Evolutionary conservation across 1,140 invertebrate genomes (phyloP), one percentile per base, ranked within the genome.

Genomic region (Acyrthosiphon pisum): DNA sequence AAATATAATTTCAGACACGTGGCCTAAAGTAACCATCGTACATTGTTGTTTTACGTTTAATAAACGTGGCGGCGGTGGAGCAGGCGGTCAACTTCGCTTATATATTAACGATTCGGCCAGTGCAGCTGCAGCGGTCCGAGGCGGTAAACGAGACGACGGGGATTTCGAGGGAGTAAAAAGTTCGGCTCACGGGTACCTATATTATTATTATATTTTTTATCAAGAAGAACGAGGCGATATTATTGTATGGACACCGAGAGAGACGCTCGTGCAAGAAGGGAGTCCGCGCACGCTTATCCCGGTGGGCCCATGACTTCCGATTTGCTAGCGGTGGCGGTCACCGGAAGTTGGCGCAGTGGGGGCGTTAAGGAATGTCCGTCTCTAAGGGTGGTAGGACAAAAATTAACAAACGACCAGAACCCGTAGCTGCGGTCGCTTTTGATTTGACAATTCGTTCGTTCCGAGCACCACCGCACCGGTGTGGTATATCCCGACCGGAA

Each of bases 291-390:
- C 14, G 14, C 35, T 83, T 9, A 26, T 37, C 91, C 91, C 91
- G 91, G 22, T 4, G 91, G 91, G 46, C 91, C 76, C 91, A 92
- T 92, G 91, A 92, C n/a, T 92, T 92, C 44, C 91, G 91, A 92
- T 92, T 92, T 92, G 44, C 44, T 44, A 35, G 35, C 48, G 35
- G 23, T 11, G 35, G 23, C 26, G 84, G 44, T 41, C 23, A 89
- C 48, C n/a, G 87, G 48, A 26, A 56, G 22, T 9, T 11, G 86
- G n/a, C 88, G 11, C 48, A 37, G 48, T n/a, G 86, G n/a, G 46
- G n/a, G 22, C 46, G 87, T 53, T 89, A 89, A 89, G 46, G 30
- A 53, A 89, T 53, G 48, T 89, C 87, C 35, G n/a, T 89, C 87
- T 53, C 87, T 18, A 20, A 53, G 50, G 50, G 87, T 18, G 37